A percentile compares a stretch with the other conserved stretches of the same genome.
phyloP scores from a whole-genome alignment of 2,888 invertebrate species.

The Rambutsinella grinnellia region DNA sequence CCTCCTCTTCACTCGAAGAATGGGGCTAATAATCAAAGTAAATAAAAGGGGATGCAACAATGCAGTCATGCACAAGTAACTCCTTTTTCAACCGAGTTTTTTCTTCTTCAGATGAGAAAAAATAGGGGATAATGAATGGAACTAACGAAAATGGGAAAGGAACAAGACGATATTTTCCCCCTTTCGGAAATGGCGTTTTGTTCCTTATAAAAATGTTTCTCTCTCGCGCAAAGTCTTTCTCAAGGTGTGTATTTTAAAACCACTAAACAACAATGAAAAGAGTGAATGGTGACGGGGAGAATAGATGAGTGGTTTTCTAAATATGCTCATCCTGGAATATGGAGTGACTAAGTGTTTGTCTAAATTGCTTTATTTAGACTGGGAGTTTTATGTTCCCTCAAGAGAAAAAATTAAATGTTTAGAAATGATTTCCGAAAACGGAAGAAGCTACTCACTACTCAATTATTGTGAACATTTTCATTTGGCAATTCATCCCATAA shows the following conservation, averaged over 20 bases:
- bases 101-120: constrained; percentile 6
- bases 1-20: constrained; percentile 40
- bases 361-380: too few relatives aligned
- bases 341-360: too few relatives aligned
- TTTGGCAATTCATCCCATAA: too few relatives aligned
- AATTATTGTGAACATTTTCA: too few relatives aligned
- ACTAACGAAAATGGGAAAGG: constrained; percentile 24
- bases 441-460: too few relatives aligned
- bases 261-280: constrained; percentile 3
- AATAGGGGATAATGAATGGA: constrained; percentile 44
- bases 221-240: neutral
- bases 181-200: constrained; percentile 30
- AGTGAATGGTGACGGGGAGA: constrained; percentile 1
- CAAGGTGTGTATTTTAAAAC: constrained; percentile 41
- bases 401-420: too few relatives aligned
- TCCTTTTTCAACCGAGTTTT: too few relatives aligned
- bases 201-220: neutral
- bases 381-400: too few relatives aligned
- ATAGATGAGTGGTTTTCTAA: too few relatives aligned
- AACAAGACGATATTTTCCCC: constrained; percentile 1
- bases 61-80: constrained; percentile 51
- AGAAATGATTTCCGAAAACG: too few relatives aligned
- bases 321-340: too few relatives aligned
- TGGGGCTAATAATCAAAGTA: constrained; percentile 55
- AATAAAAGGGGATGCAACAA: constrained; percentile 43